Conservation (phyloP, 1,140 invertebrate species). For the Penaeus chinensis region DNA sequence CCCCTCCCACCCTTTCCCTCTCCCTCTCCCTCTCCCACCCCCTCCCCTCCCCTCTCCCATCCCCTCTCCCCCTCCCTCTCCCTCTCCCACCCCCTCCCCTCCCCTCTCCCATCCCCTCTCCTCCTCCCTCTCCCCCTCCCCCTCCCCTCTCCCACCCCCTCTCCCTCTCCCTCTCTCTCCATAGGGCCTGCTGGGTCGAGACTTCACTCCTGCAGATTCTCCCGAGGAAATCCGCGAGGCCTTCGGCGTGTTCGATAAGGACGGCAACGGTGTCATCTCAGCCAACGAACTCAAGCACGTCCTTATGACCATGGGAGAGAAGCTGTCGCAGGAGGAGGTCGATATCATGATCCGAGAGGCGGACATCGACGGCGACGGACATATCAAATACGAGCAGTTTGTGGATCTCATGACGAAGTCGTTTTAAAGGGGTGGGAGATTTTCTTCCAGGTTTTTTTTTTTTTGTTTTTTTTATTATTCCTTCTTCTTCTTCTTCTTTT, state of each 20-base stretch:
- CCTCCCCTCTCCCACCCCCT: no score
- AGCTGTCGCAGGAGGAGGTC: slow-evolving; percentile 63
- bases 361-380: slow-evolving; percentile 98
- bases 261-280: slow-evolving; percentile 69
- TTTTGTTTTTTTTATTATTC: no score
- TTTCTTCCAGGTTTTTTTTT: no score
- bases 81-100: no score
- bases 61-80: no score
- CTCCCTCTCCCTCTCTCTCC: no score
- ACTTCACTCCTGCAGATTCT: slow-evolving; percentile 62
- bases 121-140: not conserved
- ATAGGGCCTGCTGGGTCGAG: slow-evolving; percentile 39
- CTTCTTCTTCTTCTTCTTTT: no score
- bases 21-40: no score
- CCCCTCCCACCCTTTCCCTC: no score
- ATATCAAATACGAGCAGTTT: slow-evolving; percentile 92
- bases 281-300: slow-evolving; percentile 63
- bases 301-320: slow-evolving; percentile 63
- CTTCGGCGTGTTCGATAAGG: slow-evolving; percentile 73
- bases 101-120: no score
- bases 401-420: slow-evolving; percentile 59
- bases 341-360: slow-evolving; percentile 99
- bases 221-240: slow-evolving; percentile 74
- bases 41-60: no score
- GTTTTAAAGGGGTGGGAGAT: not conserved